These are phyloP conservation scores for Nineta flava DNA, from an alignment of 2,888 invertebrate species.

Conservation along the genomic window DNA sequence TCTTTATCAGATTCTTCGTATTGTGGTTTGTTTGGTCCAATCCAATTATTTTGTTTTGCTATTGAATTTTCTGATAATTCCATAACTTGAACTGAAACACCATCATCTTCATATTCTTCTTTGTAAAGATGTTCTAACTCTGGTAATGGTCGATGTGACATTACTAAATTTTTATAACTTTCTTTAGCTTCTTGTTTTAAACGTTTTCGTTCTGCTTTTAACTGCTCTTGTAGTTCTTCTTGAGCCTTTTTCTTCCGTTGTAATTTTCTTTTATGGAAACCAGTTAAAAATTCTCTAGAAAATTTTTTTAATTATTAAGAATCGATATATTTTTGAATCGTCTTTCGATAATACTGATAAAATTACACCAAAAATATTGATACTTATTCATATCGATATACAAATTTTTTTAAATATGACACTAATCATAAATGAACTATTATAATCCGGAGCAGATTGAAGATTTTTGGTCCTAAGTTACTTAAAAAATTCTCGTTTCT, in stretches of 20 bases:
- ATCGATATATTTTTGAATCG: background rate
- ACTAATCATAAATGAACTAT: too few species aligned
- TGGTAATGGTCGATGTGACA: conserved; percentile 53
- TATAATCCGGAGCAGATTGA: too few species aligned
- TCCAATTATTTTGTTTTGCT: conserved; percentile 52
- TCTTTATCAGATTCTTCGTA: conserved; percentile 15
- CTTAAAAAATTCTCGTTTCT: too few species aligned
- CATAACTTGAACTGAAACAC: conserved; percentile 62
- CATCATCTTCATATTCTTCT: conserved; percentile 59
- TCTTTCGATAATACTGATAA: background rate
- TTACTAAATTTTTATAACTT: conserved; percentile 54
- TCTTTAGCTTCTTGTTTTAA: conserved; percentile 53
- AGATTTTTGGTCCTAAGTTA: too few species aligned
- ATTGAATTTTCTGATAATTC: conserved; percentile 55
- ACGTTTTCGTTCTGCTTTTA: conserved; percentile 60
- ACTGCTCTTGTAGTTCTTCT: conserved; percentile 48
- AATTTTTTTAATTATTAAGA: conserved; percentile 6
- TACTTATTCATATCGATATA: too few species aligned
- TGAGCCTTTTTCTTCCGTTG: conserved; percentile 60
- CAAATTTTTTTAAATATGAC: too few species aligned
- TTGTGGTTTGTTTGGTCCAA: conserved; percentile 48
- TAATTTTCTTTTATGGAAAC: conserved; percentile 66
- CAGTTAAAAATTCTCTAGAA: conserved; percentile 61
- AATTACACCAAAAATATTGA: too few species aligned
- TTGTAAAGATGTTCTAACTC: conserved; percentile 50